Conservation (phyloP, 2,888 invertebrate species). For the Neoascia interrupta region DNA sequence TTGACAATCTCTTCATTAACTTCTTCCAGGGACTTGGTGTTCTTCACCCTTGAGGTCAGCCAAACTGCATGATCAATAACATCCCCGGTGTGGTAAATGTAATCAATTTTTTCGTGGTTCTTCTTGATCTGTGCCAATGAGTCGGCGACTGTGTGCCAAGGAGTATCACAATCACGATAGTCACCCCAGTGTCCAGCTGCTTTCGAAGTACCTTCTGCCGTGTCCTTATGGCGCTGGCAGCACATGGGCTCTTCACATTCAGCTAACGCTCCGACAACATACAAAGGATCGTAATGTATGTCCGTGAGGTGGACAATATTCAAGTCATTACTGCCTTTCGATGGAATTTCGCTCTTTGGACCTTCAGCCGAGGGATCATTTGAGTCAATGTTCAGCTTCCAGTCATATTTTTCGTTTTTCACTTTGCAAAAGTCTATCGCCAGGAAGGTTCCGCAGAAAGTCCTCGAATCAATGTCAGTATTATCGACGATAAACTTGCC, state of each 20-base stretch:
- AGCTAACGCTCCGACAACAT: slow-evolving; percentile 84
- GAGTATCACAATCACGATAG: slow-evolving; percentile 88
- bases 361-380: slow-evolving; percentile 55
- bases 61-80: slow-evolving; percentile 93
- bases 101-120: slow-evolving; percentile 83
- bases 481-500: slow-evolving; percentile 82
- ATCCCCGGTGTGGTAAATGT: slow-evolving; percentile 92
- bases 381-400: slow-evolving; percentile 71
- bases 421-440: slow-evolving; percentile 73
- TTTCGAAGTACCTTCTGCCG: slow-evolving; percentile 70
- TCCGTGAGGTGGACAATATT: slow-evolving; percentile 80
- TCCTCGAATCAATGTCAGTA: slow-evolving; percentile 79
- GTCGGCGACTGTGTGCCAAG: slow-evolving; percentile 85
- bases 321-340: slow-evolving; percentile 70
- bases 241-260: slow-evolving; percentile 89
- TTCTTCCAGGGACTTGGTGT: slow-evolving; percentile 82
- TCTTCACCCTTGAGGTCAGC: slow-evolving; percentile 86
- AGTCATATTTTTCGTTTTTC: slow-evolving; percentile 72
- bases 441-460: slow-evolving; percentile 77
- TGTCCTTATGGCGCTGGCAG: slow-evolving; percentile 81
- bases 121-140: slow-evolving; percentile 83
- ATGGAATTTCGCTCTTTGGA: slow-evolving; percentile 73
- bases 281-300: slow-evolving; percentile 88
- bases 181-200: slow-evolving; percentile 91
- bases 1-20: slow-evolving; percentile 81